A percentile compares a stretch with the other conserved stretches of the same genome.
Conservation (phyloP, 2,888 invertebrate species). For the Chouioia cunea region DNA sequence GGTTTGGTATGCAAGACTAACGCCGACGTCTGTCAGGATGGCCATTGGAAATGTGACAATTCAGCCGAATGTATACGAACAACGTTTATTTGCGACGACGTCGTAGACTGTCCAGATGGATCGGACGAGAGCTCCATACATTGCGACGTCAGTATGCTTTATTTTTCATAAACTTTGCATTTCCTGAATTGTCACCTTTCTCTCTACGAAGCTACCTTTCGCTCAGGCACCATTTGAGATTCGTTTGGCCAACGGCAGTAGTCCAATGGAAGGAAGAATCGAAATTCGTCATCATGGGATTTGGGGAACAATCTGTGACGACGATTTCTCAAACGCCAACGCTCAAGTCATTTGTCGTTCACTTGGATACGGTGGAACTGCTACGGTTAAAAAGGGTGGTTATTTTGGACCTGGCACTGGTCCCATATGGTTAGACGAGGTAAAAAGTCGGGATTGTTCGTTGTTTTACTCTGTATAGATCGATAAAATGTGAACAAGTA, state of each 20-base stretch:
- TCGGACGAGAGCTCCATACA: slow-evolving; percentile 74
- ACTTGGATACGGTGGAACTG: slow-evolving; percentile 72
- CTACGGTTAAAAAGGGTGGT: slow-evolving; percentile 71
- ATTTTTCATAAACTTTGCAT: too few species aligned
- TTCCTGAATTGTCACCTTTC: too few species aligned
- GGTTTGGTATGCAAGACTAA: slow-evolving; percentile 77
- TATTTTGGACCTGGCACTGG: slow-evolving; percentile 73
- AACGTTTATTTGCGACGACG: slow-evolving; percentile 76
- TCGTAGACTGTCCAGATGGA: slow-evolving; percentile 75
- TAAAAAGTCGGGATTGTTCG: slow-evolving; percentile 55
- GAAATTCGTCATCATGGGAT: slow-evolving; percentile 78
- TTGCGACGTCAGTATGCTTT: slow-evolving; percentile 75
- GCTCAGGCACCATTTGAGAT: slow-evolving; percentile 69
- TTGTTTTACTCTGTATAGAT: slow-evolving; percentile 1
- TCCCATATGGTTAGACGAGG: slow-evolving; percentile 80
- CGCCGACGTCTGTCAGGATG: slow-evolving; percentile 72
- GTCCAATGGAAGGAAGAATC: slow-evolving; percentile 75
- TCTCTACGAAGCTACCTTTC: too few species aligned
- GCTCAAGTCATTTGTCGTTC: slow-evolving; percentile 76
- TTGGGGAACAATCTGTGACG: slow-evolving; percentile 86
- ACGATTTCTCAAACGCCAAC: slow-evolving; percentile 77
- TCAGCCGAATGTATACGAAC: slow-evolving; percentile 75
- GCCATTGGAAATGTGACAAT: slow-evolving; percentile 75
- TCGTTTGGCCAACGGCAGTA: slow-evolving; percentile 74
- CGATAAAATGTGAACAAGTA: not conserved